Percentiles rank a stretch among this genome's conserved stretches.
Conservation (phyloP, 2,797 vertebrate species). For the Gymnoscopelus microlampas region DNA sequence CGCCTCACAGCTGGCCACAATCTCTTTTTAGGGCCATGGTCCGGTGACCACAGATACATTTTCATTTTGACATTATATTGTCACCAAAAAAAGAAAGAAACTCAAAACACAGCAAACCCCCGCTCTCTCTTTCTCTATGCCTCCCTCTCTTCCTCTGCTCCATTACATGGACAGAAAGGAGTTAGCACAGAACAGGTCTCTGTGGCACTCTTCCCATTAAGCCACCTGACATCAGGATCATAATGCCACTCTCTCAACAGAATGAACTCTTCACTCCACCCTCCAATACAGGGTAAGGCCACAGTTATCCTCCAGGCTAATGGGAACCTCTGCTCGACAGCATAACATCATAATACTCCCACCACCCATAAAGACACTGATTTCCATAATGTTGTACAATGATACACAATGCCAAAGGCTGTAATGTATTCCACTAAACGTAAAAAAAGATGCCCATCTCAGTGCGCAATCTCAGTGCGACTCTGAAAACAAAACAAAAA, state of each 20-base stretch:
- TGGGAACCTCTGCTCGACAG: slow-evolving; percentile 40
- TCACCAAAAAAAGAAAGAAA: slow-evolving; percentile 21
- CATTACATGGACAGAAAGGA: slow-evolving; percentile 68
- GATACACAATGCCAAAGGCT: too few species aligned
- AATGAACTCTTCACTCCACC: slow-evolving; percentile 11
- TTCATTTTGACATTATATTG: slow-evolving; percentile 43
- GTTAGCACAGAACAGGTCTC: slow-evolving; percentile 53
- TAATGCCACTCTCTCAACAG: slow-evolving; percentile 56
- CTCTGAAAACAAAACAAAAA: background rate
- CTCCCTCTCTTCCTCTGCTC: slow-evolving; percentile 44
- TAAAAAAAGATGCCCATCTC: too few species aligned
- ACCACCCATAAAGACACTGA: too few species aligned
- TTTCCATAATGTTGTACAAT: too few species aligned
- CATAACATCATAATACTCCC: too few species aligned
- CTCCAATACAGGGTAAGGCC: slow-evolving; percentile 27
- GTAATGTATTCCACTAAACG: too few species aligned
- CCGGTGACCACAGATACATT: slow-evolving; percentile 60
- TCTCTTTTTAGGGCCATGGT: slow-evolving; percentile 65
- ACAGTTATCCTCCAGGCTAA: slow-evolving; percentile 52
- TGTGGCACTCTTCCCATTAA: slow-evolving; percentile 72
- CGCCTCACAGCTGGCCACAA: slow-evolving; percentile 65
- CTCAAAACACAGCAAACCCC: slow-evolving; percentile 24
- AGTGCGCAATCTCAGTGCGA: background rate
- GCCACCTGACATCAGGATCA: slow-evolving; percentile 76
- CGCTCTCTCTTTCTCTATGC: slow-evolving; percentile 56